These are phyloP conservation scores for Melanophora roralis DNA, from an alignment of 2,888 invertebrate species.

Conservation along the genomic window DNA sequence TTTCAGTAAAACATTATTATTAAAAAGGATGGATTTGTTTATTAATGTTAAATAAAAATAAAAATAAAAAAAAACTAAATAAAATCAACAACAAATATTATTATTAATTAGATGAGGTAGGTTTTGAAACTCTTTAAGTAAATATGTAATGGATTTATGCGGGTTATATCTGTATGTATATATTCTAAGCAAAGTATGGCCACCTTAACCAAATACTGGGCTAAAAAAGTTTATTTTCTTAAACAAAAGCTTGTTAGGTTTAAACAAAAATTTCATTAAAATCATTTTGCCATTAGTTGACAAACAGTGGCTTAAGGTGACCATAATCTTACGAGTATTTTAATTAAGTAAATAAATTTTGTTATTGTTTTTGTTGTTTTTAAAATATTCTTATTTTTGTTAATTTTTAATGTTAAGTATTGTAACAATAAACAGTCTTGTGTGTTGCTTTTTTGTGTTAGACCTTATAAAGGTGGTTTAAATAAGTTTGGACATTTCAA, in stretches of 20 bases:
- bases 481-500: background rate
- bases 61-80: constrained; percentile 19
- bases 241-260: background rate
- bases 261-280: too few relatives aligned
- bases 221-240: background rate
- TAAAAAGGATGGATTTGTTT: constrained; percentile 11
- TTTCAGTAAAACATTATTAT: background rate
- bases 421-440: constrained; percentile 59
- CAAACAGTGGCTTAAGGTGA: background rate
- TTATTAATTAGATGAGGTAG: constrained; percentile 55
- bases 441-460: constrained; percentile 60
- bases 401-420: constrained; percentile 29
- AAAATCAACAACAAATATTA: constrained; percentile 52
- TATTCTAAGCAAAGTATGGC: background rate
- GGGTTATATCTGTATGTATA: background rate
- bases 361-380: too few relatives aligned
- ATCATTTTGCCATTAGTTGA: background rate
- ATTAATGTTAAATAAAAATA: constrained; percentile 4
- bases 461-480: constrained; percentile 10
- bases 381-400: too few relatives aligned
- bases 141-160: background rate
- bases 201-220: background rate
- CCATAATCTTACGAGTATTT: constrained; percentile 4
- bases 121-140: constrained; percentile 34
- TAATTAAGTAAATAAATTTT: background rate